phyloP scores from a whole-genome alignment of 2,888 invertebrate genomes.

The Oxytorus armatus region DNA sequence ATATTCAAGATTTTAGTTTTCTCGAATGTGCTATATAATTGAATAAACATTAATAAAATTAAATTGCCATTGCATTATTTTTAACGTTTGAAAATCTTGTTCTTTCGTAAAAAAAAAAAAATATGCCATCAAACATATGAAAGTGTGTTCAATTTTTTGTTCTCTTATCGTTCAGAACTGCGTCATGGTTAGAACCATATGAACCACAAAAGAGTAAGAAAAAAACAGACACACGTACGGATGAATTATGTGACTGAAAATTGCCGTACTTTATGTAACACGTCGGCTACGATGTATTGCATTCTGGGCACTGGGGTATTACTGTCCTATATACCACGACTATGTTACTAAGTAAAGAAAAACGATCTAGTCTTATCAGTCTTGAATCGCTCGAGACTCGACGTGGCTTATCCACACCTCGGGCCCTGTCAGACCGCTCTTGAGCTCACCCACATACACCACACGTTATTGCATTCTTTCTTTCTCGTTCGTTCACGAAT shows the following conservation, averaged over 20 bases:
- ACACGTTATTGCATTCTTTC: slow-evolving; percentile 55
- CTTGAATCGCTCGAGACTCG: slow-evolving; percentile 41
- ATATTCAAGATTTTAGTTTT: too few species aligned
- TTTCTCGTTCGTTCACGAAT: slow-evolving; percentile 3
- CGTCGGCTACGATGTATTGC: not conserved
- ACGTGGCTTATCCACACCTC: slow-evolving; percentile 58
- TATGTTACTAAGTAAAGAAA: slow-evolving; percentile 45
- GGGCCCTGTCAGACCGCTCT: not conserved
- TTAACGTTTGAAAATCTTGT: too few species aligned
- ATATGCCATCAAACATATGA: too few species aligned
- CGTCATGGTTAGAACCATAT: too few species aligned
- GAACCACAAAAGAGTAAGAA: slow-evolving; percentile 7
- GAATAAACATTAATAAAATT: too few species aligned
- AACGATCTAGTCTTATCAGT: slow-evolving; percentile 58
- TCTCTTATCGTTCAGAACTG: too few species aligned
- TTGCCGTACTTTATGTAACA: slow-evolving; percentile 38
- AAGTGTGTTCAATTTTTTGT: too few species aligned
- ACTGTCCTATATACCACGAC: slow-evolving; percentile 5
- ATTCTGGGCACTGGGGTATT: slow-evolving; percentile 13
- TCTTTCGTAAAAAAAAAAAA: too few species aligned
- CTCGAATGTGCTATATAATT: too few species aligned
- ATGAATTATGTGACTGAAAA: slow-evolving; percentile 53
- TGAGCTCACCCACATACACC: not conserved
- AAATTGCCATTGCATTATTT: too few species aligned
- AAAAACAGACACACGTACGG: slow-evolving; percentile 20